Evolutionary conservation across 1,140 invertebrate species (phyloP).

Genomic region (Chrysoperla carnea): DNA sequence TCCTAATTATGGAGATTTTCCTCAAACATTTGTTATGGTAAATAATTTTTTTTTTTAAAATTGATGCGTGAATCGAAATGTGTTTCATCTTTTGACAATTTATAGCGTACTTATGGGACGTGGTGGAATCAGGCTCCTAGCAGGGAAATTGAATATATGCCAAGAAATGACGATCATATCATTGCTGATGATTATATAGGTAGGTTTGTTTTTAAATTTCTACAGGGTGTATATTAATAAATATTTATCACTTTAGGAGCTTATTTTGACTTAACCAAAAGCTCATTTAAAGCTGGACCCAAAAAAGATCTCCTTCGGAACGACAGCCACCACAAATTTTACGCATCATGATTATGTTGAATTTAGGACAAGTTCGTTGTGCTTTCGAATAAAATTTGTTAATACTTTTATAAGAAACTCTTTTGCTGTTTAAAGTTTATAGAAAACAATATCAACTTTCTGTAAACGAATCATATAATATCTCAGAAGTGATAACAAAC

Average conservation of each 20-base stretch:
- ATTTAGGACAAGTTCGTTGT: no score
- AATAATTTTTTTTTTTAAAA: constrained; percentile 11
- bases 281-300: no score
- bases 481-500: constrained; percentile 10
- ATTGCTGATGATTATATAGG: constrained; percentile 74
- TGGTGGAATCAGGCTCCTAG: constrained; percentile 76
- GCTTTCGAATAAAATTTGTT: no score
- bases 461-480: constrained; percentile 1
- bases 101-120: constrained; percentile 70
- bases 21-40: constrained; percentile 78
- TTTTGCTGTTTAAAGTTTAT: no score
- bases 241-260: background rate
- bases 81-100: constrained; percentile 9
- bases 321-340: no score
- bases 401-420: no score
- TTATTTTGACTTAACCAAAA: background rate
- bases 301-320: no score
- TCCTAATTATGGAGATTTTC: constrained; percentile 78
- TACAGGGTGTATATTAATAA: constrained; percentile 1
- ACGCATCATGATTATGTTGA: no score
- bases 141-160: constrained; percentile 46
- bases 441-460: no score
- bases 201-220: constrained; percentile 18
- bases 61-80: background rate
- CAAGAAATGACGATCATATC: constrained; percentile 45